Conservation (phyloP, 2,113 vertebrate genomes). For the Zosterops hypoxanthus region DNA sequence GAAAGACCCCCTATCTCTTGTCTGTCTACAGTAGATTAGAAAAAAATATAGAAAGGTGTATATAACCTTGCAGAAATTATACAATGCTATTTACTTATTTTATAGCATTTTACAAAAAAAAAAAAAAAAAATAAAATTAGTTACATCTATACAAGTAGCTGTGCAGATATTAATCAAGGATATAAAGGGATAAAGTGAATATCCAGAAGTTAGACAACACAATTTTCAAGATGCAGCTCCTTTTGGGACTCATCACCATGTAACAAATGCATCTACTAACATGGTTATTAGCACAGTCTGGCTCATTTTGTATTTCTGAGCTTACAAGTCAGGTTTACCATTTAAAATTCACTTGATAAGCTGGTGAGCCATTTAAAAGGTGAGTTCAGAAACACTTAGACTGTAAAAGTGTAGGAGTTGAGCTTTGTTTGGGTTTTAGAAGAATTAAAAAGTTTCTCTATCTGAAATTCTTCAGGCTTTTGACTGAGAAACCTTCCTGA, state of each 20-base stretch:
- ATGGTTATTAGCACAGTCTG: neutral
- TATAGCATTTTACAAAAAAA: neutral
- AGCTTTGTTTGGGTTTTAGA: neutral
- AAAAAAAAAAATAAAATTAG: neutral
- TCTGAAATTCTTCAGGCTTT: neutral
- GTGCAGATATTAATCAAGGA: neutral
- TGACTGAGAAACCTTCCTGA: neutral
- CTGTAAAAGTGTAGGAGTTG: neutral
- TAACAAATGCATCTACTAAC: neutral
- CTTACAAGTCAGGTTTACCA: neutral
- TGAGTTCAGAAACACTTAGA: neutral
- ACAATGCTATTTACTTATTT: neutral
- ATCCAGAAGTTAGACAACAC: neutral
- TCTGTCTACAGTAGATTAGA: neutral
- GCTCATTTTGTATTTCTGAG: neutral
- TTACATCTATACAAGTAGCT: neutral
- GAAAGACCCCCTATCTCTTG: neutral
- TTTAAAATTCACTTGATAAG: neutral
- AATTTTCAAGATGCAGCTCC: neutral
- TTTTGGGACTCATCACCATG: neutral
- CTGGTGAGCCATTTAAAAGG: neutral
- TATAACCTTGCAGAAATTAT: neutral
- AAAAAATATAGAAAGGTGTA: neutral
- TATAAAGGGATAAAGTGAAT: neutral
- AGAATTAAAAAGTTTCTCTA: neutral